phyloP scores from a whole-genome alignment of 2,797 vertebrate species.

The Silurus aristotelis region DNA sequence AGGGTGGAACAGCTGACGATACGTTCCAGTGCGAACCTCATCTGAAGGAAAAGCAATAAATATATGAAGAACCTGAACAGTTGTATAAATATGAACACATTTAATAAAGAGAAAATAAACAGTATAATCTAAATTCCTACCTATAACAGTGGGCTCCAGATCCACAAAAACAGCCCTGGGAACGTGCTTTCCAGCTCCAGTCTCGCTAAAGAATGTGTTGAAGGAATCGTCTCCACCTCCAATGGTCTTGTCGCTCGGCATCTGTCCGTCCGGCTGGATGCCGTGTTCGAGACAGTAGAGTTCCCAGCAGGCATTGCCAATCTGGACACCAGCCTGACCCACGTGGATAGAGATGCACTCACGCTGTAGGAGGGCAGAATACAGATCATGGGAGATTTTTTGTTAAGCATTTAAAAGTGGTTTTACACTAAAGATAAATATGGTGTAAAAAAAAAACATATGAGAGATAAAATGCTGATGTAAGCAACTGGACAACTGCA shows the following conservation, averaged over 20 bases:
- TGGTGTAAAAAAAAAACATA: not conserved
- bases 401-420: not conserved
- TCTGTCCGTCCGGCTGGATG: conserved; percentile 55
- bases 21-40: conserved; percentile 58
- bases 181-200: conserved; percentile 77
- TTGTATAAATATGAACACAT: not conserved
- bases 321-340: conserved; percentile 72
- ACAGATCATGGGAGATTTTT: not conserved
- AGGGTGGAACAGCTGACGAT: conserved; percentile 61
- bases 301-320: conserved; percentile 73
- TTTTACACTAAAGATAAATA: not conserved
- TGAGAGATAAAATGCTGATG: not conserved
- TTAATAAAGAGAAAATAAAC: not conserved
- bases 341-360: conserved; percentile 73
- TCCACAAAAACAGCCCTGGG: conserved; percentile 84
- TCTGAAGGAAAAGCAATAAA: conserved; percentile 20
- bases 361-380: conserved; percentile 51
- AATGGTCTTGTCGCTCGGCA: conserved; percentile 70
- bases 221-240: conserved; percentile 69
- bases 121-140: conserved; percentile 58
- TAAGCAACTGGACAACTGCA: conserved; percentile 25
- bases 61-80: not conserved
- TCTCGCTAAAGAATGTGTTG: conserved; percentile 76
- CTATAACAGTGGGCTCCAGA: conserved; percentile 82
- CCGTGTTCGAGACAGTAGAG: conserved; percentile 57